phyloP scores from a whole-genome alignment of 2,888 invertebrate species.

The Dendrolimus pini region DNA sequence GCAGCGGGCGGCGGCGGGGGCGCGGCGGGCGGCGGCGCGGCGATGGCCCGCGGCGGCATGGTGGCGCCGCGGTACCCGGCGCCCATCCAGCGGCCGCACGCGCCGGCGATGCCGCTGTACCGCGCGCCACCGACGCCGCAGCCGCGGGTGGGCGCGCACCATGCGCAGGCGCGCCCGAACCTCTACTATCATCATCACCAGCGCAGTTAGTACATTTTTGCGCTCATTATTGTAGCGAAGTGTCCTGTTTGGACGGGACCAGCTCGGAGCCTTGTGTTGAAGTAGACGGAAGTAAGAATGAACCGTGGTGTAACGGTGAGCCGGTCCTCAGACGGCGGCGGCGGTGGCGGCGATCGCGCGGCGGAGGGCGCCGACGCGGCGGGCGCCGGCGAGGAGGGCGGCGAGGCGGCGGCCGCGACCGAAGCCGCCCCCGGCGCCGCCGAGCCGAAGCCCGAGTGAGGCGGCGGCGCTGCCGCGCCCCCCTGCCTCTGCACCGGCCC shows the following conservation, averaged over 20 bases:
- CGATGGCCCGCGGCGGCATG: conserved; percentile 44
- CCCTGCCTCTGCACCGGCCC: conserved; percentile 8
- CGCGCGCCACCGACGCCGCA: conserved; percentile 40
- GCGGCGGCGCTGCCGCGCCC: conserved; percentile 14
- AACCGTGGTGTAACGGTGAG: conserved; percentile 8
- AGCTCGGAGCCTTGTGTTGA: neutral
- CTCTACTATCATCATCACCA: conserved; percentile 67
- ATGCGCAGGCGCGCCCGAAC: conserved; percentile 41
- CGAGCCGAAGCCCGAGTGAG: conserved; percentile 50
- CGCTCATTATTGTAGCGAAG: conserved; percentile 1
- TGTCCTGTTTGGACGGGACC: conserved; percentile 1
- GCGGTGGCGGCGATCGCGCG: conserved; percentile 42
- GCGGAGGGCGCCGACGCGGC: conserved; percentile 33
- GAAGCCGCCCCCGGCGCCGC: conserved; percentile 37
- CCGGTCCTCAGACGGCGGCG: conserved; percentile 33
- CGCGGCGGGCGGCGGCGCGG: conserved; percentile 33
- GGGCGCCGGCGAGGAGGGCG: conserved; percentile 30
- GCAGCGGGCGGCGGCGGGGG: conserved; percentile 33
- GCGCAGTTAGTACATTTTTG: conserved; percentile 53
- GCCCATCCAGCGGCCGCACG: conserved; percentile 74
- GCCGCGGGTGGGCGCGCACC: conserved; percentile 29
- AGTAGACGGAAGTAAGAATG: conserved; percentile 5
- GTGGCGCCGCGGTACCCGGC: conserved; percentile 68
- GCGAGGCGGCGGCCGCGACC: conserved; percentile 30
- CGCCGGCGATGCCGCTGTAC: conserved; percentile 55